Percentiles rank a stretch among this genome's conserved stretches.
These are phyloP conservation scores for Nasonia vitripennis DNA, from an alignment of 1,140 invertebrate genomes.

Conservation along the genomic window DNA sequence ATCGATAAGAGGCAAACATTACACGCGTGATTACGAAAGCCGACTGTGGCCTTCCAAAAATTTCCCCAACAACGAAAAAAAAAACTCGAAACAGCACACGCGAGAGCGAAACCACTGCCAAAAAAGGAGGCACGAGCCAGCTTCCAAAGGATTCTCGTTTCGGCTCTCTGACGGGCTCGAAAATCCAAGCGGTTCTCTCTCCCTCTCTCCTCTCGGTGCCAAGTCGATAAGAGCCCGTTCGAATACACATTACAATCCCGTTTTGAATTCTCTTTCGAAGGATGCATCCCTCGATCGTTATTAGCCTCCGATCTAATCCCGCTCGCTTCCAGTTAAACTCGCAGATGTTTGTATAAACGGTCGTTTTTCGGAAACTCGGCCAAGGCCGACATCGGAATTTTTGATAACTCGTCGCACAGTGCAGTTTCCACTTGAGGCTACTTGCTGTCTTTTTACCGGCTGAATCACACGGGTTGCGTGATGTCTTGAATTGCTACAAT, in stretches of 20 bases:
- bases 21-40: background rate
- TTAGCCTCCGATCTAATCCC: background rate
- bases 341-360: background rate
- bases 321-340: background rate
- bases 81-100: background rate
- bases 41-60: background rate
- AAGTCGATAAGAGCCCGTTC: constrained; percentile 1
- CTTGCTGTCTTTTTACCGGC: constrained; percentile 1
- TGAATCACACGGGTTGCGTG: constrained; percentile 8
- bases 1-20: no score
- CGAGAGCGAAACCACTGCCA: background rate
- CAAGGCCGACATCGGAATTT: constrained; percentile 20
- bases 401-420: background rate
- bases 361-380: background rate
- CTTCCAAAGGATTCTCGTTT: background rate
- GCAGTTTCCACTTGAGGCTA: background rate
- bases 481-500: background rate
- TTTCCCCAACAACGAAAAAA: background rate
- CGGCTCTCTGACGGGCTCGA: background rate
- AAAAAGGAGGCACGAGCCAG: background rate
- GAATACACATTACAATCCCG: background rate
- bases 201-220: background rate
- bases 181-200: background rate
- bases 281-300: background rate
- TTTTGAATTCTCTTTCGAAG: background rate